phyloP scores from a whole-genome alignment of 2,888 invertebrate genomes.

The Pammene fasciana region DNA sequence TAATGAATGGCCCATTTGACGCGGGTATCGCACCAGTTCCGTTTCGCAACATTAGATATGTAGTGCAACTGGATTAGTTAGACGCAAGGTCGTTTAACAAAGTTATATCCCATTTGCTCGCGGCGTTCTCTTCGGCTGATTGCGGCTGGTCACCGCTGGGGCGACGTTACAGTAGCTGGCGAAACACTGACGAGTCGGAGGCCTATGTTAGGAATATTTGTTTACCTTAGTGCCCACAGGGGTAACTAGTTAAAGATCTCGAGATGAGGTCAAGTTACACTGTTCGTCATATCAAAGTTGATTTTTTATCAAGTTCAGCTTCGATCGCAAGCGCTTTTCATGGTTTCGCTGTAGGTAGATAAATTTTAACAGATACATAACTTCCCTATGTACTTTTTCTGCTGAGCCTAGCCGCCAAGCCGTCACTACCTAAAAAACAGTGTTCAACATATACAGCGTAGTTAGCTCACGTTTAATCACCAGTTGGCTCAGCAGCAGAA shows the following conservation, averaged over 20 bases:
- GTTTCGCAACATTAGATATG: constrained; percentile 58
- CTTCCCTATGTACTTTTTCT: not conserved
- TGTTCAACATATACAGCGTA: constrained; percentile 19
- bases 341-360: not conserved
- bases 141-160: constrained; percentile 54
- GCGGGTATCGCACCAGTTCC: constrained; percentile 40
- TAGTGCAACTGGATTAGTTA: constrained; percentile 67
- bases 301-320: too few species aligned
- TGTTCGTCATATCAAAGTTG: too few species aligned
- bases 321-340: too few species aligned
- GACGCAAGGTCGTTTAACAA: constrained; percentile 78
- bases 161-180: not conserved
- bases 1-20: constrained; percentile 20
- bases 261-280: too few species aligned
- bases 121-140: constrained; percentile 68
- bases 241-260: too few species aligned
- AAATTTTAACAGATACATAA: not conserved
- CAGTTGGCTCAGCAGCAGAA: constrained; percentile 21
- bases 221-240: too few species aligned
- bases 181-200: not conserved
- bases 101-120: constrained; percentile 78
- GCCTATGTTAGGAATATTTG: too few species aligned
- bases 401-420: not conserved
- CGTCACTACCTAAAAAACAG: not conserved
- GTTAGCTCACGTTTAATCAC: constrained; percentile 29